phyloP scores from a whole-genome alignment of 2,888 invertebrate genomes.

The Lasioglossum pauxillum region DNA sequence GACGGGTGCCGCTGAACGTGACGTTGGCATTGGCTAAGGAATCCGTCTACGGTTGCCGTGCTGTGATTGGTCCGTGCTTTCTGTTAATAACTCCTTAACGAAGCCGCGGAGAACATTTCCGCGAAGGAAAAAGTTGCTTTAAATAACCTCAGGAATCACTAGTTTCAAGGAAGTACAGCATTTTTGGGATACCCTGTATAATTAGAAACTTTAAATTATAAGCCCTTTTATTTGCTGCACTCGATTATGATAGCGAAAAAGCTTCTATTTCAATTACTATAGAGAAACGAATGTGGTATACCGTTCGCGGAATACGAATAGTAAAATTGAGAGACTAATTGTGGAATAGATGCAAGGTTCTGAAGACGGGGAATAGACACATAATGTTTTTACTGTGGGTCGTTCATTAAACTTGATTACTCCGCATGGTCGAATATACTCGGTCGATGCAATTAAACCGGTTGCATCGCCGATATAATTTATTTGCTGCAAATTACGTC shows the following conservation, averaged over 20 bases:
- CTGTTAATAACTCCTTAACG: no score
- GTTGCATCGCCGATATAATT: conserved; percentile 55
- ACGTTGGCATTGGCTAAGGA: no score
- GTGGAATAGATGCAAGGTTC: conserved; percentile 31
- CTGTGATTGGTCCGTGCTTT: no score
- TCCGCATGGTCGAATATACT: conserved; percentile 32
- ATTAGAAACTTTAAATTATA: neutral
- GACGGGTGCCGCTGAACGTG: no score
- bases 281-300: neutral
- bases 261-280: neutral
- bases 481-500: conserved; percentile 59
- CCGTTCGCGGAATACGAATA: neutral
- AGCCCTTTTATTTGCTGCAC: neutral
- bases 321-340: neutral
- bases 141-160: no score
- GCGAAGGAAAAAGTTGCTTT: no score
- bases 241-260: neutral
- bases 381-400: conserved; percentile 55
- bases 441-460: conserved; percentile 57
- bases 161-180: no score
- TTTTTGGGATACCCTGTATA: no score
- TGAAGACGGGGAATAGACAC: conserved; percentile 24
- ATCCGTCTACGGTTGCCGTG: no score
- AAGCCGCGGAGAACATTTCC: no score
- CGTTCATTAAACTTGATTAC: conserved; percentile 61